A percentile compares a stretch with the other conserved stretches of the same genome.
Evolutionary conservation across 2,113 vertebrate species (phyloP).

Genomic region (Sinocyclocheilus maitianheensis): DNA sequence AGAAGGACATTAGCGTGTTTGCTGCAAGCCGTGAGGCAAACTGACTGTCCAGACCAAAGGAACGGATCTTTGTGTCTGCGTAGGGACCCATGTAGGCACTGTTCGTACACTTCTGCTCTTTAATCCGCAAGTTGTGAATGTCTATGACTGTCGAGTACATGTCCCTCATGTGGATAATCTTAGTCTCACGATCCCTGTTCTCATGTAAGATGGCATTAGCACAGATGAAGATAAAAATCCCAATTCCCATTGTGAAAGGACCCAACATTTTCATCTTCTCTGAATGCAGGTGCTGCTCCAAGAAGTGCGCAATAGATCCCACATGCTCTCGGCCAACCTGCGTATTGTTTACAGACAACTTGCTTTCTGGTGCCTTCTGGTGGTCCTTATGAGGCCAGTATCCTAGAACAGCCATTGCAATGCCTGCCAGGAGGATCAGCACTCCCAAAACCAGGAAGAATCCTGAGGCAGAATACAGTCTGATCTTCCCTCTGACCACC

Average conservation of each 20-base stretch:
- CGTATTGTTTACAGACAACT: conserved; percentile 72
- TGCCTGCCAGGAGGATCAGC: conserved; percentile 85
- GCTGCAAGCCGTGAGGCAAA: conserved; percentile 79
- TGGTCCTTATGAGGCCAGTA: conserved; percentile 92
- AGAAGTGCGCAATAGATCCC: conserved; percentile 83
- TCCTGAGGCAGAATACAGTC: conserved; percentile 92
- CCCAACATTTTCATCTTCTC: conserved; percentile 98
- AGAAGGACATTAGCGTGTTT: conserved; percentile 77
- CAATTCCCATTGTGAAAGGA: conserved; percentile 98
- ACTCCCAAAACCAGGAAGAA: conserved; percentile 94
- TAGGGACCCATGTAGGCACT: conserved; percentile 72
- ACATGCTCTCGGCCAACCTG: conserved; percentile 65
- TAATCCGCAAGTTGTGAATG: conserved; percentile 88
- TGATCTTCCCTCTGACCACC: conserved; percentile 91
- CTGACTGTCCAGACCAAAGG: conserved; percentile 68
- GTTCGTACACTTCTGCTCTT: conserved; percentile 84
- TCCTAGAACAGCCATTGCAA: conserved; percentile 95
- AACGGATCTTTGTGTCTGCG: conserved; percentile 73
- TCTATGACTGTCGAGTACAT: conserved; percentile 99
- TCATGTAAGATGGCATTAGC: conserved; percentile 98
- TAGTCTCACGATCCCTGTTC: conserved; percentile 96
- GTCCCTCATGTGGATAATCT: conserved; percentile 98
- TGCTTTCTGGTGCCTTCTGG: conserved; percentile 64
- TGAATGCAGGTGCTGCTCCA: conserved; percentile 91
- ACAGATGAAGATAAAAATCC: conserved; percentile 98